Evolutionary conservation across 1,140 invertebrate species (phyloP).

Genomic region (Drosophila ercepeae): DNA sequence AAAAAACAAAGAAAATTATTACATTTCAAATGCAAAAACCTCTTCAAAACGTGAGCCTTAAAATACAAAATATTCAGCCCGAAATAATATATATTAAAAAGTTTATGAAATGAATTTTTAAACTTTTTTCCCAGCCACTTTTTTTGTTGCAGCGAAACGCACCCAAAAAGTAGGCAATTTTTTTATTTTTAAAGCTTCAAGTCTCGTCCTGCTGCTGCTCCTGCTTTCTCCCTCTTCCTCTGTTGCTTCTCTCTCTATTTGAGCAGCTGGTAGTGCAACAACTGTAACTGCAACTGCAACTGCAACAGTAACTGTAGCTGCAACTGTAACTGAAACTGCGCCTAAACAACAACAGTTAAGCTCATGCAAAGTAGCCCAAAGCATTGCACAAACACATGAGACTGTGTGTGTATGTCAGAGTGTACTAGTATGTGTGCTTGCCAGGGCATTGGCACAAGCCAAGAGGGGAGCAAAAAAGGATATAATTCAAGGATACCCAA

Average conservation of each 20-base stretch:
- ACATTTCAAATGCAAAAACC: too few relatives aligned
- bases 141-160: neutral
- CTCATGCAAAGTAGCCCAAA: constrained; percentile 66
- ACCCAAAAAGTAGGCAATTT: constrained; percentile 62
- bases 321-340: constrained; percentile 50
- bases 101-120: neutral
- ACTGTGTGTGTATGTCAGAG: constrained; percentile 5
- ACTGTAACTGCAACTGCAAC: constrained; percentile 18
- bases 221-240: neutral
- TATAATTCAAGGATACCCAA: neutral
- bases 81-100: neutral
- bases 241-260: constrained; percentile 13
- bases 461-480: neutral
- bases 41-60: too few relatives aligned
- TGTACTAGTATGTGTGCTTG: neutral
- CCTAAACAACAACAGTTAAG: constrained; percentile 76
- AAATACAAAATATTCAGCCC: neutral
- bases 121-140: constrained; percentile 5
- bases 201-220: constrained; percentile 4
- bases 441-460: constrained; percentile 40
- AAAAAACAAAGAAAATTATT: too few relatives aligned
- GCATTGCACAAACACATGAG: constrained; percentile 37
- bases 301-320: constrained; percentile 26
- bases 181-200: constrained; percentile 53
- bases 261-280: constrained; percentile 27